These are phyloP conservation scores for Martes martes DNA, from an alignment of 2,113 vertebrate species.

Conservation along the genomic window DNA sequence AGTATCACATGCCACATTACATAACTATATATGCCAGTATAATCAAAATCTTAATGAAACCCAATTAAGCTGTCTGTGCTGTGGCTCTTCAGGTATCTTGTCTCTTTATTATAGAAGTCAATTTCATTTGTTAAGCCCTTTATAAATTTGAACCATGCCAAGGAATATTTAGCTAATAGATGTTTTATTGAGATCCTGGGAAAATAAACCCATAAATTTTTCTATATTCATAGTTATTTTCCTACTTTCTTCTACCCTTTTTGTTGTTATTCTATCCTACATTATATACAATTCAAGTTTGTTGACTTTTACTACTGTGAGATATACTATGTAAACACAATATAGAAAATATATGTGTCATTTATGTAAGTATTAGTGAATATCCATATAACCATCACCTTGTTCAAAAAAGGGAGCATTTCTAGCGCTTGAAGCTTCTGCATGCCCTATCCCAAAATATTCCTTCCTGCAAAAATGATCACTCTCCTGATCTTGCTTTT, in stretches of 20 bases:
- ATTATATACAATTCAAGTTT: background rate
- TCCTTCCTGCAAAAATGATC: background rate
- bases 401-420: background rate
- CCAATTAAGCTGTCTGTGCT: background rate
- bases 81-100: slow-evolving; percentile 28
- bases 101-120: slow-evolving; percentile 41
- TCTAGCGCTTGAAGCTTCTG: background rate
- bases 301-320: background rate
- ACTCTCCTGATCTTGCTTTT: background rate
- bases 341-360: background rate
- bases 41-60: slow-evolving; percentile 63
- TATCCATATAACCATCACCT: background rate
- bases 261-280: background rate
- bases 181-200: background rate
- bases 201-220: slow-evolving; percentile 33
- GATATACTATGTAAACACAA: background rate
- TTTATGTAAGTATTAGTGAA: background rate
- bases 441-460: background rate
- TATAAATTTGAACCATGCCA: slow-evolving; percentile 43
- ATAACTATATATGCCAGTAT: slow-evolving; percentile 48
- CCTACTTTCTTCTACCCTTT: background rate
- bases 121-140: slow-evolving; percentile 45
- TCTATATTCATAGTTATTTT: background rate
- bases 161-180: slow-evolving; percentile 45
- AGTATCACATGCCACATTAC: slow-evolving; percentile 50